phyloP scores from a whole-genome alignment of 2,888 invertebrate genomes.

The Tachystola acroxantha region DNA sequence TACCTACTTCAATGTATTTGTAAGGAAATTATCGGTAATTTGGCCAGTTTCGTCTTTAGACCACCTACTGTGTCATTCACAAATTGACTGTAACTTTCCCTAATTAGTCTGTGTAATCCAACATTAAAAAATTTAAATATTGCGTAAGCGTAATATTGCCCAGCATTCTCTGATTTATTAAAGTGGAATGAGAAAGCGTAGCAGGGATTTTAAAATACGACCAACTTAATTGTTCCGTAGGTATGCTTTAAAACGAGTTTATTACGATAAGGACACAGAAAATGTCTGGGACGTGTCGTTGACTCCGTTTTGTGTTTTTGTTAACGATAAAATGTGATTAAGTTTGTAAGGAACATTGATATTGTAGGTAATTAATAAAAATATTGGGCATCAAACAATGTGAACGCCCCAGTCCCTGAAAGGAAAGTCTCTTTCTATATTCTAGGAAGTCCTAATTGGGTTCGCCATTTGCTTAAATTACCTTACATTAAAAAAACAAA shows the following conservation, averaged over 20 bases:
- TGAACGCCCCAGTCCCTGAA: too few species aligned
- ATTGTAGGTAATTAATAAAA: too few species aligned
- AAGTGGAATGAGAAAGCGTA: conserved; percentile 21
- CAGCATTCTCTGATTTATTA: neutral
- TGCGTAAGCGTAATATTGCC: neutral
- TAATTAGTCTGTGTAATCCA: neutral
- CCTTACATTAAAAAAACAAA: neutral
- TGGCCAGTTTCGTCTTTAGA: too few species aligned
- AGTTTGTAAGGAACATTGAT: too few species aligned
- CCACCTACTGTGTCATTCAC: too few species aligned
- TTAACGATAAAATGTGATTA: neutral
- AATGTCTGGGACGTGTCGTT: conserved; percentile 50
- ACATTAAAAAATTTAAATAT: neutral
- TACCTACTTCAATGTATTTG: too few species aligned
- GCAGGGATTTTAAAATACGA: conserved; percentile 55
- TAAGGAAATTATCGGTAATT: too few species aligned
- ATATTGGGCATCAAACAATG: too few species aligned
- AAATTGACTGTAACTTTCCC: neutral
- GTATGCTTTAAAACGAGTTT: conserved; percentile 56
- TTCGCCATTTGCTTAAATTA: neutral
- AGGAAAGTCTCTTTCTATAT: too few species aligned
- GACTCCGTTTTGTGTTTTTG: conserved; percentile 31
- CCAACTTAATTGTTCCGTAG: conserved; percentile 40
- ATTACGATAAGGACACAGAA: conserved; percentile 59
- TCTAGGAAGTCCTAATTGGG: neutral